These are phyloP conservation scores for Cyanocitta stelleri DNA, from an alignment of 2,113 vertebrate genomes.

Conservation along the genomic window DNA sequence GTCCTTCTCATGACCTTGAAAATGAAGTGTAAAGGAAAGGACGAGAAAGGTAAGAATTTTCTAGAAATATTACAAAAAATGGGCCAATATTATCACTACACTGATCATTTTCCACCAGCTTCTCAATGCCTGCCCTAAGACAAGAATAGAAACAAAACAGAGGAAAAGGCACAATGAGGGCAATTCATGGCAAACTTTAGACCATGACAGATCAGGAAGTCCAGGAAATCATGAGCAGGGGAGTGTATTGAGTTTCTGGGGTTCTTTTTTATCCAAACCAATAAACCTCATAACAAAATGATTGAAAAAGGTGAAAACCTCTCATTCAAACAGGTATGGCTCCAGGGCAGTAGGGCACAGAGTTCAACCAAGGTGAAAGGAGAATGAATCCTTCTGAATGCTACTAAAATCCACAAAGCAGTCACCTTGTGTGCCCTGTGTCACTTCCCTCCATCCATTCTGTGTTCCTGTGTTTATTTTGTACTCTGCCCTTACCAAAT, in stretches of 20 bases:
- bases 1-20: background rate
- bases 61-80: background rate
- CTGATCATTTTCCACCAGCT: background rate
- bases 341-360: background rate
- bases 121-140: background rate
- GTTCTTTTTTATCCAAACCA: background rate
- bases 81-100: background rate
- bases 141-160: constrained; percentile 37
- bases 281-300: background rate
- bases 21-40: background rate
- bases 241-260: background rate
- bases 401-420: background rate
- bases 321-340: rapidly evolving
- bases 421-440: background rate
- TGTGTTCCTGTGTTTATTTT: background rate
- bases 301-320: background rate
- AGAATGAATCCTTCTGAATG: background rate
- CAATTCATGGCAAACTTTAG: background rate
- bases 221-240: background rate
- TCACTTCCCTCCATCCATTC: background rate
- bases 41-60: background rate
- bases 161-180: constrained; percentile 51
- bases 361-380: background rate
- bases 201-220: constrained; percentile 2
- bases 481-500: background rate